These are phyloP conservation scores for Melieria omissa DNA, from an alignment of 2,888 invertebrate genomes.

Conservation along the genomic window DNA sequence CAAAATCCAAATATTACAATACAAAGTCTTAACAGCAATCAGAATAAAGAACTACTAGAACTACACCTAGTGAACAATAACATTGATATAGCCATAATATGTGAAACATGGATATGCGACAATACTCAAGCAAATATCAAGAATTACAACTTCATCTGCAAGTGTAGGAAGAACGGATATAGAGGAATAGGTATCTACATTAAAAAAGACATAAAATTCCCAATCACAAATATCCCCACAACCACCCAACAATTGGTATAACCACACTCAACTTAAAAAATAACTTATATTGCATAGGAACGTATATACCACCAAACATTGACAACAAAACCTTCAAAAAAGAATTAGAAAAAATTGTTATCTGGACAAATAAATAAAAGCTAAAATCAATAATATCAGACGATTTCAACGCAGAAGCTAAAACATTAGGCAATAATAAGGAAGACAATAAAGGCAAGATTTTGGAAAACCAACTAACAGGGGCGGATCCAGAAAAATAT, in stretches of 20 bases:
- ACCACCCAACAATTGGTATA: conserved; percentile 3
- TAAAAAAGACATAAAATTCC: too few relatives aligned
- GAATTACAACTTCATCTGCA: background rate
- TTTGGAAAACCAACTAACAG: too few relatives aligned
- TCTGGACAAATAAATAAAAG: background rate
- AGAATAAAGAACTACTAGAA: background rate
- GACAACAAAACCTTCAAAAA: background rate
- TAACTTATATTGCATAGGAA: conserved; percentile 10
- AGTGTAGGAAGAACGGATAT: background rate
- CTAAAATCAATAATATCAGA: background rate
- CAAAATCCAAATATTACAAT: conserved; percentile 27
- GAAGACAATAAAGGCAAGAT: too few relatives aligned
- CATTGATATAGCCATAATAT: too few relatives aligned
- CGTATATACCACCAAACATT: conserved; percentile 20
- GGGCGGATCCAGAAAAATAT: too few relatives aligned
- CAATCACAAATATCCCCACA: too few relatives aligned
- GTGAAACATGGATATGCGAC: too few relatives aligned
- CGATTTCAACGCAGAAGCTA: too few relatives aligned
- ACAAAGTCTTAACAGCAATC: conserved; percentile 22
- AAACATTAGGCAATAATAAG: too few relatives aligned
- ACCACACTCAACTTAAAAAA: conserved; percentile 20
- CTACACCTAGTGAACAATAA: too few relatives aligned
- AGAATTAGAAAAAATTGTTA: background rate
- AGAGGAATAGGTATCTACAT: too few relatives aligned
- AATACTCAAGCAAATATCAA: conserved; percentile 4